These are phyloP conservation scores for Tromatobia lineatoria DNA, from an alignment of 2,888 invertebrate genomes.

Conservation along the genomic window DNA sequence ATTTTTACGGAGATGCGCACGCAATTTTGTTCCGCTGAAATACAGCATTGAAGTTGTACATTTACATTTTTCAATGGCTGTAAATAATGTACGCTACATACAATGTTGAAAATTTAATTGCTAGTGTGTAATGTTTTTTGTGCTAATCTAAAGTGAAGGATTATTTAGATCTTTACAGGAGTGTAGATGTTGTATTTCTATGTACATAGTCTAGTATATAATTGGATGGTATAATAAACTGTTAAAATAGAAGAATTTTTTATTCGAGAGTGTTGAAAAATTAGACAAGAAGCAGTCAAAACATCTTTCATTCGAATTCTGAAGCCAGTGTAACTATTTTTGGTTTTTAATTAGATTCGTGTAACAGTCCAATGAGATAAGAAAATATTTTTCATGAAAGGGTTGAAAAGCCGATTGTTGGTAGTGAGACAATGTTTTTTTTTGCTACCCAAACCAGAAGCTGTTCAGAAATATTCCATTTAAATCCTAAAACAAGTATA, in stretches of 20 bases:
- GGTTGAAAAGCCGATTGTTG: too few species aligned
- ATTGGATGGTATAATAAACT: too few species aligned
- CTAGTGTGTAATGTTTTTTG: neutral
- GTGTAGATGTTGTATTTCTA: too few species aligned
- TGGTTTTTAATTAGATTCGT: neutral
- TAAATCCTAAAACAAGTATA: constrained; percentile 17
- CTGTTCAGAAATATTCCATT: neutral
- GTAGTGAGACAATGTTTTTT: neutral
- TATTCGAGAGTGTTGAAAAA: too few species aligned
- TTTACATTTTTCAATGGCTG: constrained; percentile 13
- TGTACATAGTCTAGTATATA: neutral
- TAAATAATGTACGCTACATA: constrained; percentile 13
- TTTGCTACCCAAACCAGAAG: neutral
- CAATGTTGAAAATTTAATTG: constrained; percentile 3
- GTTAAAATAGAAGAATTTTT: too few species aligned
- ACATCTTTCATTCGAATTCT: neutral
- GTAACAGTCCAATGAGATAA: neutral
- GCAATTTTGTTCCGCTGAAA: constrained; percentile 8
- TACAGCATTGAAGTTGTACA: constrained; percentile 28
- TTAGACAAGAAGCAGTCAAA: neutral
- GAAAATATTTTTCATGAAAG: neutral
- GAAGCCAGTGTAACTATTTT: constrained; percentile 12
- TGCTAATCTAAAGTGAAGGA: neutral
- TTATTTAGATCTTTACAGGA: neutral
- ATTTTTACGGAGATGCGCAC: constrained; percentile 7